Evolutionary conservation across 1,140 invertebrate species (phyloP).

Genomic region (Chymomyza costata): DNA sequence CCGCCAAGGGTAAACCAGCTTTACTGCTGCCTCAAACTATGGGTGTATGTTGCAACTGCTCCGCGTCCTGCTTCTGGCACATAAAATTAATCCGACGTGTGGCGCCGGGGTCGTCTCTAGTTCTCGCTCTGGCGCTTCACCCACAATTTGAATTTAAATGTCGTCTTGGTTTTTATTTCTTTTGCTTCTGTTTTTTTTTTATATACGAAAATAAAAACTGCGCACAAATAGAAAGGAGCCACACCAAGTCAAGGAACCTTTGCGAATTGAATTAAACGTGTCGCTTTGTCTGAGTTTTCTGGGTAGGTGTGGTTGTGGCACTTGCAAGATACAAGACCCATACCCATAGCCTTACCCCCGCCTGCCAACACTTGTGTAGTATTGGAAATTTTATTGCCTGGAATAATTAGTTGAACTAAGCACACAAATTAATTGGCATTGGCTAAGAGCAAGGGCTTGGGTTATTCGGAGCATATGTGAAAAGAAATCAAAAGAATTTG

Average conservation of each 20-base stretch:
- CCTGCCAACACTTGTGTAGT: conserved; percentile 20
- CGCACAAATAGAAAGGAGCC: conserved; percentile 8
- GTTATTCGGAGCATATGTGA: conserved; percentile 62
- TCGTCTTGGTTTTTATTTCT: conserved; percentile 36
- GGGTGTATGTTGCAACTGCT: too few species aligned
- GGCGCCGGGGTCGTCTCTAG: conserved; percentile 62
- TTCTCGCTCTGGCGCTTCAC: conserved; percentile 31
- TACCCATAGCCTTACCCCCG: neutral
- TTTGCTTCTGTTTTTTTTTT: conserved; percentile 34
- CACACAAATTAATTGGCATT: conserved; percentile 67
- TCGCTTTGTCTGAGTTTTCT: conserved; percentile 25
- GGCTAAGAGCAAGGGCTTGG: too few species aligned
- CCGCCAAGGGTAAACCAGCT: neutral
- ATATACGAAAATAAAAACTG: conserved; percentile 24
- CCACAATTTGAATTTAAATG: conserved; percentile 71
- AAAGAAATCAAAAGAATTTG: conserved; percentile 12
- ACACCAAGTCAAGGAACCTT: conserved; percentile 47
- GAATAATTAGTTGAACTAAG: conserved; percentile 71
- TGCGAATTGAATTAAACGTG: conserved; percentile 68
- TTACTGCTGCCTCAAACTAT: too few species aligned
- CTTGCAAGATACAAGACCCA: neutral
- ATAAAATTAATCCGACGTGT: conserved; percentile 73
- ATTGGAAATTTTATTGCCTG: conserved; percentile 69
- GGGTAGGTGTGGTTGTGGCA: conserved; percentile 43
- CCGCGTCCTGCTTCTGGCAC: conserved; percentile 33